Evolutionary conservation across 2,113 vertebrate species (phyloP).

Genomic region (Macroglossus sobrinus): DNA sequence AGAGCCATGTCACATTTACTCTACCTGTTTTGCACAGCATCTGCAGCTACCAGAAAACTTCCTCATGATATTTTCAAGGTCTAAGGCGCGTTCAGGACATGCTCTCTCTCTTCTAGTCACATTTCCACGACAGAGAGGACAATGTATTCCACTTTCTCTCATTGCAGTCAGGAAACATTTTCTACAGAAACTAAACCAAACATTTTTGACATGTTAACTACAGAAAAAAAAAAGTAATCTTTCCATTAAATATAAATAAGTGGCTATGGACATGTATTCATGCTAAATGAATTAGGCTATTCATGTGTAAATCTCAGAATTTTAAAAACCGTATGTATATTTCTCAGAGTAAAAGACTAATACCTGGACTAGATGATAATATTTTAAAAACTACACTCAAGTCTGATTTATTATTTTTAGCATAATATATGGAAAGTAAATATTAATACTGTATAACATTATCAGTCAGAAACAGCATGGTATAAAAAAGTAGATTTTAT

Average conservation of each 20-base stretch:
- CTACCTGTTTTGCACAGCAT: constrained; percentile 88
- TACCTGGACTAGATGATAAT: neutral
- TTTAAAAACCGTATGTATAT: neutral
- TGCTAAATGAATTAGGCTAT: neutral
- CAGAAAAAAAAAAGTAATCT: constrained; percentile 12
- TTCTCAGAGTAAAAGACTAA: neutral
- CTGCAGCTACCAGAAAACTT: constrained; percentile 82
- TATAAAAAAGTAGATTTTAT: neutral
- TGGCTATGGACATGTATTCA: neutral
- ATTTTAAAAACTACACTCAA: neutral
- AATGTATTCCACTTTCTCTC: constrained; percentile 85
- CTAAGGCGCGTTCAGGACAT: constrained; percentile 84
- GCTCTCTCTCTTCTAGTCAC: constrained; percentile 83
- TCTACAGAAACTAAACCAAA: constrained; percentile 86
- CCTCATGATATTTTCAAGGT: constrained; percentile 86
- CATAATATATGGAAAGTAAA: neutral
- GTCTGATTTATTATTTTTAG: neutral
- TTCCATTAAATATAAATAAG: constrained; percentile 39
- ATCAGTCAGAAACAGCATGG: neutral
- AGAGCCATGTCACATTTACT: constrained; percentile 67
- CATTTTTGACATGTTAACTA: constrained; percentile 65
- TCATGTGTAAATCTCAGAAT: neutral
- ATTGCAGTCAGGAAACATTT: constrained; percentile 87
- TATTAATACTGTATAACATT: neutral
- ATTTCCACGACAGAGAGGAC: constrained; percentile 86